Evolutionary conservation across 2,797 vertebrate species (phyloP), one percentile per base, ranked within the genome.

Genomic region (Malurus leucopterus): DNA sequence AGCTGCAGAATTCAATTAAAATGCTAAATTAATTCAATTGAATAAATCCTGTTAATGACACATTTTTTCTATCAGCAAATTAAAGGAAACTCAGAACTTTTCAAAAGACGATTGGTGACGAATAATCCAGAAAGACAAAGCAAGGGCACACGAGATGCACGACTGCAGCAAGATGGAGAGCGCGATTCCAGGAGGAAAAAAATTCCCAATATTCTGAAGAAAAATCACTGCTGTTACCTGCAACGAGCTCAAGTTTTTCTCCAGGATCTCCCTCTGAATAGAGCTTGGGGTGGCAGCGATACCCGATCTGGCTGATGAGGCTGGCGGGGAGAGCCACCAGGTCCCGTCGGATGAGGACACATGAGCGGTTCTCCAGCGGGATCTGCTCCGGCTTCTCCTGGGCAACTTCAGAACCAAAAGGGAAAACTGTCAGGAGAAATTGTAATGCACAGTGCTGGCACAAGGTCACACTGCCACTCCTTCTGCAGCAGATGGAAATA

Each of bases 201-300:
- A 32, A 34, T 4, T 26, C 13, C 61, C 32, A 47, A 43, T 0
- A 7, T 11, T 46, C 26, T 4, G 9, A 23, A 34, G 57, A 19
- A 24, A 32, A 70, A 43, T 22, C 8, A 9, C 49, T 46, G 36
- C 15, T n/a, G 3, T 95, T 97, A 99, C 99, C 99, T 97, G 98
- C 99, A 57, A 99, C 99, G 1, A 99, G 97, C 96, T 99, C 99
- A 95, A 99, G 98, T 95, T 99, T 99, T 93, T 99, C 99, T 29
- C 99, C 99, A 0, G 99, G 99, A 95, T 99, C 99, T 16, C 99
- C 99, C 96, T 99, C 99, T 0, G 99, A 99, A 97, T 99, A 99
- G 90, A 99, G 99, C 62, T 99, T 99, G 2, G 98, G 99, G 96
- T 99, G 99, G 96, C 99, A 99, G 46, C 99, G 98, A 95, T 99